Conservation (phyloP, 2,113 vertebrate species). For the Stomatorhinus ivindoensis region DNA sequence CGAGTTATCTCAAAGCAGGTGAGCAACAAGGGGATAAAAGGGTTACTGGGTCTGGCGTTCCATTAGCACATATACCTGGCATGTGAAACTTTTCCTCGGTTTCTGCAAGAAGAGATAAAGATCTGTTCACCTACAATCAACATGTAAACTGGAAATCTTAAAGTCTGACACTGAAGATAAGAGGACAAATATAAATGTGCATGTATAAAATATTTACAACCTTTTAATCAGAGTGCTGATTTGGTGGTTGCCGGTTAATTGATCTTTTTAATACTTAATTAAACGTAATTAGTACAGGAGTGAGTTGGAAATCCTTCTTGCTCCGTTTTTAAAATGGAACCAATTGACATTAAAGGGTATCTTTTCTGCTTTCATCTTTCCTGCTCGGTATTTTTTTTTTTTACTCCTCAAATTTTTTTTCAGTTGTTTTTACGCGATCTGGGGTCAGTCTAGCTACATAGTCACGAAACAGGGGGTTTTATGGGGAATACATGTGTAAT, state of each 20-base stretch:
- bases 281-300: not conserved
- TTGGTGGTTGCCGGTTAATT: not conserved
- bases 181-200: not conserved
- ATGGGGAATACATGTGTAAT: not conserved
- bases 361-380: not conserved
- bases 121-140: not conserved
- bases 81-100: not conserved
- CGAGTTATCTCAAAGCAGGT: not conserved
- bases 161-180: not conserved
- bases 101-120: not conserved
- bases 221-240: not conserved
- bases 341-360: not conserved
- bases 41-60: not conserved
- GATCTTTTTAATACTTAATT: conserved; percentile 7
- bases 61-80: not conserved
- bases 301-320: not conserved
- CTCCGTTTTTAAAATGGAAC: not conserved
- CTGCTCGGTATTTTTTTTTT: not conserved
- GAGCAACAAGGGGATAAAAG: not conserved
- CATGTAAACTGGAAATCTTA: not conserved
- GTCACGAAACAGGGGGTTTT: not conserved
- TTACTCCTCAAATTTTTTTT: not conserved
- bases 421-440: not conserved
- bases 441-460: not conserved
- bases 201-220: not conserved